Conservation (phyloP, 2,113 vertebrate genomes). For the Cyphomyrus plagiostoma region DNA sequence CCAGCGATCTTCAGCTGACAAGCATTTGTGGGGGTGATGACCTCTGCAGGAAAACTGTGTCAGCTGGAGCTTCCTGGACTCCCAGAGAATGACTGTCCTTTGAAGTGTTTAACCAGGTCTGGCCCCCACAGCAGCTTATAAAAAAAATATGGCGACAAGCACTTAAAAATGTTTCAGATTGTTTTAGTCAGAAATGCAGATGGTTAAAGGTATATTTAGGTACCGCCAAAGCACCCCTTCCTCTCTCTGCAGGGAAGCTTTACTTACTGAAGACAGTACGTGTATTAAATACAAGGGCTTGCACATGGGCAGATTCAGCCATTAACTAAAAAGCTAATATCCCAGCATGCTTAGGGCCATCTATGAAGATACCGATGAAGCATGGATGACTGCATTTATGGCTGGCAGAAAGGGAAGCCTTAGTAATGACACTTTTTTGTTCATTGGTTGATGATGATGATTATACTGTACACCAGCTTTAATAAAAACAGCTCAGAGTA, state of each 20-base stretch:
- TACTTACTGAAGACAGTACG: background rate
- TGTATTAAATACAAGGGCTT: background rate
- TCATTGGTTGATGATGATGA: background rate
- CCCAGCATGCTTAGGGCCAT: background rate
- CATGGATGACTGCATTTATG: background rate
- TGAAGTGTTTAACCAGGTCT: background rate
- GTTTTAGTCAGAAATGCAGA: background rate
- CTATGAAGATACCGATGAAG: background rate
- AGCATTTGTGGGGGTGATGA: constrained; percentile 6
- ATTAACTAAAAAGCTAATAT: constrained; percentile 1
- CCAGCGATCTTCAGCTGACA: background rate
- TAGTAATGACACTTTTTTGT: background rate
- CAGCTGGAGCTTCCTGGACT: background rate
- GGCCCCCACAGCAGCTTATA: background rate
- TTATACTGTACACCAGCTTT: background rate
- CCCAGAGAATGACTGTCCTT: constrained; percentile 4
- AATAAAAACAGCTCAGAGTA: background rate
- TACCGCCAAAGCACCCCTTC: background rate
- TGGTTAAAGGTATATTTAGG: background rate
- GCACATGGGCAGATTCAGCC: background rate
- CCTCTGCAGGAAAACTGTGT: background rate
- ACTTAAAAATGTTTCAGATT: background rate
- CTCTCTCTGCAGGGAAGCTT: background rate
- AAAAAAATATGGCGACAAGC: background rate
- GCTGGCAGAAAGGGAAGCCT: background rate